Percentiles rank a stretch among this genome's conserved stretches.
These are phyloP conservation scores for Operophtera brumata DNA, from an alignment of 2,888 invertebrate species.

Conservation along the genomic window DNA sequence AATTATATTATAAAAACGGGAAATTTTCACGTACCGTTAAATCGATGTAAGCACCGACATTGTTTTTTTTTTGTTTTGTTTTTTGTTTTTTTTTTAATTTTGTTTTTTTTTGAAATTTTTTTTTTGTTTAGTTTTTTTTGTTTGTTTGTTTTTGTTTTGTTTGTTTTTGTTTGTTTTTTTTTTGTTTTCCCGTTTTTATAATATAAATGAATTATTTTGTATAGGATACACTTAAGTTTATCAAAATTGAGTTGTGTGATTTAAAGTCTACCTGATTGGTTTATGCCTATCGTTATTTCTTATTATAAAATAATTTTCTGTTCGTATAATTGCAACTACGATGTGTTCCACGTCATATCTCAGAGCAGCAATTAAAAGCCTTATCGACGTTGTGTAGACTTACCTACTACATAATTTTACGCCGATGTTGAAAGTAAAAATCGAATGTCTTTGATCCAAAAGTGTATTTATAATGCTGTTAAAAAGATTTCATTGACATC, in stretches of 20 bases:
- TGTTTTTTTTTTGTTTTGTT: too few relatives aligned
- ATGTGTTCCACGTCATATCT: not conserved
- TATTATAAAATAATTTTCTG: not conserved
- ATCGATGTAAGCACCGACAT: too few relatives aligned
- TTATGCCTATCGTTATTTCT: not conserved
- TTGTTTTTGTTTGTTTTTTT: too few relatives aligned
- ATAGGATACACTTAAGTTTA: not conserved
- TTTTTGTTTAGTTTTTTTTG: too few relatives aligned
- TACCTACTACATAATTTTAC: too few relatives aligned
- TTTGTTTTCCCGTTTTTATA: too few relatives aligned
- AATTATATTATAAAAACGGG: too few relatives aligned
- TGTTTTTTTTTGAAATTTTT: too few relatives aligned
- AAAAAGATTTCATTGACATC: conserved; percentile 72
- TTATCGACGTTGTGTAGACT: not conserved
- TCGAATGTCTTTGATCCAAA: conserved; percentile 63
- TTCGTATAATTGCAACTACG: not conserved
- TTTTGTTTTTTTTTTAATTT: too few relatives aligned
- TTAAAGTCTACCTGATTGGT: not conserved
- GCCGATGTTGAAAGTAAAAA: conserved; percentile 38
- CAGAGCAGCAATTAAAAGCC: not conserved
- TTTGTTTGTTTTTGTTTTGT: too few relatives aligned
- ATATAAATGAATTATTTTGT: too few relatives aligned
- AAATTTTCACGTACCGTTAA: too few relatives aligned
- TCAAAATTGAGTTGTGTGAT: not conserved
- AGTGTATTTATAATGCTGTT: conserved; percentile 69